A percentile compares a stretch with the other conserved stretches of the same genome.
phyloP scores from a whole-genome alignment of 2,113 vertebrate species.

The Okapia johnstoni region DNA sequence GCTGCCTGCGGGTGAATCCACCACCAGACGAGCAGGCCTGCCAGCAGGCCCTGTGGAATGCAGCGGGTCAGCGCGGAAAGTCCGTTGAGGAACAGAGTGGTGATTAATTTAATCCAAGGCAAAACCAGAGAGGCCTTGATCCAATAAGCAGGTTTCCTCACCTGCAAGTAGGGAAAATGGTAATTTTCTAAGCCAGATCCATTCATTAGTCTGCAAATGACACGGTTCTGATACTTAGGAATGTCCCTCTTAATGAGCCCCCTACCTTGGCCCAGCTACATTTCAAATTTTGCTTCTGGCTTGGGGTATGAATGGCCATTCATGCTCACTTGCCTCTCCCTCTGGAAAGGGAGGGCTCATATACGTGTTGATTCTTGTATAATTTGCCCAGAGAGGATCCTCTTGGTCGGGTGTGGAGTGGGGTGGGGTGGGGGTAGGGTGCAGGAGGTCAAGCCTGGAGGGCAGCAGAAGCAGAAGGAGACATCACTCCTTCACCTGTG shows the following conservation, averaged over 20 bases:
- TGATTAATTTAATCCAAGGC: neutral
- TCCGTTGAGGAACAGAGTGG: neutral
- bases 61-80: neutral
- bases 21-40: neutral
- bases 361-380: neutral
- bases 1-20: neutral
- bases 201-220: neutral
- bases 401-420: neutral
- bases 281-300: neutral
- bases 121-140: neutral
- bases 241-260: neutral
- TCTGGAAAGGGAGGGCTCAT: fast-evolving
- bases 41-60: neutral
- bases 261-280: neutral
- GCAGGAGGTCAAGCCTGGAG: neutral
- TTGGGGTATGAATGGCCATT: neutral
- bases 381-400: neutral
- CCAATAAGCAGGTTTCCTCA: neutral
- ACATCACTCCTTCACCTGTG: neutral
- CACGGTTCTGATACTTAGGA: neutral
- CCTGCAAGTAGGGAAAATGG: neutral
- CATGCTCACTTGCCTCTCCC: neutral
- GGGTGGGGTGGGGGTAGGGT: neutral
- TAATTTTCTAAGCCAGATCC: neutral
- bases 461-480: neutral